Evolutionary conservation across 2,888 invertebrate genomes (phyloP).

Genomic region (Hyposoter dolosus): DNA sequence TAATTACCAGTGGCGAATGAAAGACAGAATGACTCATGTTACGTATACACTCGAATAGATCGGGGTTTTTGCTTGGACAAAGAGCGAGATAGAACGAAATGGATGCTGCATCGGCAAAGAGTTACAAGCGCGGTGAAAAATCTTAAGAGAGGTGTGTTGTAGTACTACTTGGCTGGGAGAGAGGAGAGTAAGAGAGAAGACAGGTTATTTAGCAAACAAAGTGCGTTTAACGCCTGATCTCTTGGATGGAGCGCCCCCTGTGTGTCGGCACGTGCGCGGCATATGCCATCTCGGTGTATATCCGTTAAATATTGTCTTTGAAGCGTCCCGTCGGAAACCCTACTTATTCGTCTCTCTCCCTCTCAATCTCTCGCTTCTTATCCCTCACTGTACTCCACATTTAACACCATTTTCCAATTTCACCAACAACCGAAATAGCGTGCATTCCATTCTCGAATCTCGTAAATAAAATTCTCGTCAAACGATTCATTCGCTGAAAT

Average conservation of each 20-base stretch:
- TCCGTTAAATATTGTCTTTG: slow-evolving; percentile 84
- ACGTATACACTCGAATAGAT: slow-evolving; percentile 23
- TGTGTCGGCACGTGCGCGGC: slow-evolving; percentile 83
- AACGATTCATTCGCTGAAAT: too few relatives aligned
- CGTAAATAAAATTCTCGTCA: neutral
- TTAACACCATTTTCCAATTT: slow-evolving; percentile 25
- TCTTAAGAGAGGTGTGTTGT: slow-evolving; percentile 44
- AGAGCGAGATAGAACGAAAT: slow-evolving; percentile 42
- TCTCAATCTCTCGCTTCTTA: slow-evolving; percentile 34
- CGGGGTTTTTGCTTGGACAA: slow-evolving; percentile 34
- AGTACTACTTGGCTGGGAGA: slow-evolving; percentile 28
- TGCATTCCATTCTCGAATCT: slow-evolving; percentile 7
- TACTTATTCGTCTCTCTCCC: slow-evolving; percentile 69
- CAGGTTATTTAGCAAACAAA: slow-evolving; percentile 84
- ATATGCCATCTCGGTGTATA: slow-evolving; percentile 80
- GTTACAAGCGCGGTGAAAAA: slow-evolving; percentile 47
- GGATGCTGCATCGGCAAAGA: slow-evolving; percentile 49
- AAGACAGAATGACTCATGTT: slow-evolving; percentile 7
- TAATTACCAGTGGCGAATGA: neutral
- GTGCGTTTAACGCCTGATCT: slow-evolving; percentile 79
- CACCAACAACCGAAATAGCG: slow-evolving; percentile 12
- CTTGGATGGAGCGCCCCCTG: slow-evolving; percentile 60
- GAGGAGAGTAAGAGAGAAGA: slow-evolving; percentile 70
- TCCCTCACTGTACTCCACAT: neutral
- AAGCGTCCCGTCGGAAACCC: slow-evolving; percentile 82